These are phyloP conservation scores for Sitophilus oryzae DNA, from an alignment of 1,140 invertebrate genomes.

Conservation along the genomic window DNA sequence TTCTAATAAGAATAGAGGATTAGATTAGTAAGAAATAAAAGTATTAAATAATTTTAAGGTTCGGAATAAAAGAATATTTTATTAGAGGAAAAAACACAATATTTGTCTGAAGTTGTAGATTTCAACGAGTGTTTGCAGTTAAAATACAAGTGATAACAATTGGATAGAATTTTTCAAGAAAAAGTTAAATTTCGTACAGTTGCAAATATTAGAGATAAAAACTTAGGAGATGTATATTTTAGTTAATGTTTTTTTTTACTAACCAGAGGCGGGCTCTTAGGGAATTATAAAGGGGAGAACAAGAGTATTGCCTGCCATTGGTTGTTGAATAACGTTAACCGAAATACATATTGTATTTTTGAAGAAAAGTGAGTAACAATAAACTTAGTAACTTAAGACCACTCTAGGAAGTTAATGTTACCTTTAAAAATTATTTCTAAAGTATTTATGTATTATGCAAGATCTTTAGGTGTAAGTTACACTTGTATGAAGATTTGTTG, in stretches of 20 bases:
- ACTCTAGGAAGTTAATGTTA: not conserved
- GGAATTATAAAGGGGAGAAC: too few relatives aligned
- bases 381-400: not conserved
- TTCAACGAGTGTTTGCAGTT: not conserved
- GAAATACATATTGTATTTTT: not conserved
- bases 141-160: slow-evolving; percentile 11
- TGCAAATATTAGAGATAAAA: too few relatives aligned
- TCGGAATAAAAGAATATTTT: too few relatives aligned
- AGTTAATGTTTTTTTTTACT: too few relatives aligned
- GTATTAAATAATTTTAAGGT: too few relatives aligned
- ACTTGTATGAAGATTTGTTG: not conserved
- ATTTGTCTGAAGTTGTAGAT: not conserved
- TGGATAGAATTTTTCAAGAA: slow-evolving; percentile 19
- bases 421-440: not conserved
- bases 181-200: slow-evolving; percentile 1
- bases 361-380: not conserved
- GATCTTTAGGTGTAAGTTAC: not conserved
- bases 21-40: not conserved
- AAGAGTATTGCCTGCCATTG: too few relatives aligned
- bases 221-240: too few relatives aligned
- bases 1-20: not conserved
- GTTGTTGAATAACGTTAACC: too few relatives aligned
- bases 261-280: too few relatives aligned
- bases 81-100: not conserved
- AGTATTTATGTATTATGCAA: not conserved